phyloP scores from a whole-genome alignment of 2,797 vertebrate genomes.

The Anniella stebbinsi region DNA sequence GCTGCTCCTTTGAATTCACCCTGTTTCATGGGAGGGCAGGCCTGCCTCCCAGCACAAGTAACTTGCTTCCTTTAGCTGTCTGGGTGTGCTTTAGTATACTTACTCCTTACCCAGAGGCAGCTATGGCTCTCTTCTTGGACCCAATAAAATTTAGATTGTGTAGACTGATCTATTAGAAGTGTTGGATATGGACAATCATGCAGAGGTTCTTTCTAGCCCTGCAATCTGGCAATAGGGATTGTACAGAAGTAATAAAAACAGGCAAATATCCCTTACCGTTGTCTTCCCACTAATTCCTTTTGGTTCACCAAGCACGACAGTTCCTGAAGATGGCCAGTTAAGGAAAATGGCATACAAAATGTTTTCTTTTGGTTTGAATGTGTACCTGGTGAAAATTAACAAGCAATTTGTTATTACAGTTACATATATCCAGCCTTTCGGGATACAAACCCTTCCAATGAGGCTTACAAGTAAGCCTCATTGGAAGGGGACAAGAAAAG shows the following conservation, averaged over 20 bases:
- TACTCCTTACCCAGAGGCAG: background rate
- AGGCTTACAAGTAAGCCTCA: background rate
- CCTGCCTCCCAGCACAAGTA: background rate
- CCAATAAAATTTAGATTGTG: background rate
- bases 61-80: background rate
- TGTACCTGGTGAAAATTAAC: constrained; percentile 86
- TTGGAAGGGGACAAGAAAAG: background rate
- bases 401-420: constrained; percentile 3
- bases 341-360: constrained; percentile 87
- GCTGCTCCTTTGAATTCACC: too few species aligned
- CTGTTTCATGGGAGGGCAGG: too few species aligned
- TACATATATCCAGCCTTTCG: background rate
- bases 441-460: background rate
- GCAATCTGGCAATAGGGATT: background rate
- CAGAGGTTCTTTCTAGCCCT: background rate
- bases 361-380: constrained; percentile 81
- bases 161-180: background rate
- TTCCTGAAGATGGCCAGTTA: constrained; percentile 85
- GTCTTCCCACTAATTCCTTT: constrained; percentile 75
- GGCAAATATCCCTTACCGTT: constrained; percentile 78
- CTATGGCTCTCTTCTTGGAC: background rate
- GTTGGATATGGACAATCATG: background rate
- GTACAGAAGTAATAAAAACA: background rate
- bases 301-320: constrained; percentile 85
- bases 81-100: background rate